Evolutionary conservation across 2,113 vertebrate species (phyloP).

Genomic region (Phalacrocorax brasilianus): DNA sequence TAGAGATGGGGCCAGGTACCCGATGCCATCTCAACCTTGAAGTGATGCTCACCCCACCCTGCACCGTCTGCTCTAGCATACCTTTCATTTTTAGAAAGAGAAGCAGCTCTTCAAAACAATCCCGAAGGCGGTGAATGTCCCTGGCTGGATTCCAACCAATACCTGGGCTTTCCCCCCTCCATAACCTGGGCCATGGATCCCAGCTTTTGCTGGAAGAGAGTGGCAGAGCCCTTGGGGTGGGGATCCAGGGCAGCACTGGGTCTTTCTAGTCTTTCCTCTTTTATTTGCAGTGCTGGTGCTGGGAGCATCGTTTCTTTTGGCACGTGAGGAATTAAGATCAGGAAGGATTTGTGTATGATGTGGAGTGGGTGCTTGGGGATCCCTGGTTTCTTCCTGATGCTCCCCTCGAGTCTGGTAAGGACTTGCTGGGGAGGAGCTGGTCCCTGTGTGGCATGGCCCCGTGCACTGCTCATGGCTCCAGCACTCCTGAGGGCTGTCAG

Average conservation of each 20-base stretch:
- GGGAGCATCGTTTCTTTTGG: background rate
- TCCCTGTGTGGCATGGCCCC: rapidly evolving
- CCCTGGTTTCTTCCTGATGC: background rate
- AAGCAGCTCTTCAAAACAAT: slow-evolving; percentile 21
- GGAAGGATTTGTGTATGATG: background rate
- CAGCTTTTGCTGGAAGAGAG: background rate
- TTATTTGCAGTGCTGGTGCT: background rate
- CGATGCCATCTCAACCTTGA: background rate
- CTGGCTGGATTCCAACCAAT: background rate
- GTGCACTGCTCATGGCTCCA: background rate
- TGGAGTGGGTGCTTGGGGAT: background rate
- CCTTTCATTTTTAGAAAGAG: slow-evolving; percentile 3
- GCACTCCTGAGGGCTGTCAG: background rate
- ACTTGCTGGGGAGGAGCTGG: background rate
- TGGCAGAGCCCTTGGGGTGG: background rate
- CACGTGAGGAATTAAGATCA: background rate
- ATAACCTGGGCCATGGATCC: background rate
- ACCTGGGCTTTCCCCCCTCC: slow-evolving; percentile 1
- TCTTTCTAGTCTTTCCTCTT: background rate
- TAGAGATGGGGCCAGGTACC: background rate
- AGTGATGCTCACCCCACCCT: background rate
- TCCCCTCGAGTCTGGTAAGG: background rate
- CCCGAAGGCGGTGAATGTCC: slow-evolving; percentile 5
- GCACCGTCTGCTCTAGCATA: background rate
- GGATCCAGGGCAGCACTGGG: background rate